phyloP scores from a whole-genome alignment of 2,797 vertebrate species.

The Coregonus sp. region DNA sequence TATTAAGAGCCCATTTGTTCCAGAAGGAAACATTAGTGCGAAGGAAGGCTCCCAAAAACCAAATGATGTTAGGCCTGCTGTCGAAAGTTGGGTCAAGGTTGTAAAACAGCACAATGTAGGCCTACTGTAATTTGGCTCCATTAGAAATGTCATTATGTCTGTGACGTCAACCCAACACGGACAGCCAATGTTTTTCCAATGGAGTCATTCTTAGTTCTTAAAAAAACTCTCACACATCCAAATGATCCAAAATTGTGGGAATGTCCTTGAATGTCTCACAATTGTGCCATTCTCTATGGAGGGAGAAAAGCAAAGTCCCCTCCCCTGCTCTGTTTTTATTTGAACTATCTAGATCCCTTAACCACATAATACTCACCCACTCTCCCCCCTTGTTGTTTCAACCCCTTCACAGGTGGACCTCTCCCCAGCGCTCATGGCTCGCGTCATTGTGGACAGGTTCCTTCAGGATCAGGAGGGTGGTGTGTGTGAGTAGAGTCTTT shows the following conservation, averaged over 20 bases:
- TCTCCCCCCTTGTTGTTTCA: not conserved
- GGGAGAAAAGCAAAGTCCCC: constrained; percentile 26
- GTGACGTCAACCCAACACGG: constrained; percentile 54
- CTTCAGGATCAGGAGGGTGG: constrained; percentile 83
- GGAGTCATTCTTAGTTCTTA: constrained; percentile 33
- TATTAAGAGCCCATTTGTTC: constrained; percentile 62
- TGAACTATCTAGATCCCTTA: constrained; percentile 36
- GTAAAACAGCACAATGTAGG: constrained; percentile 58
- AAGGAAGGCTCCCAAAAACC: constrained; percentile 58
- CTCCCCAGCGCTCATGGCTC: constrained; percentile 93
- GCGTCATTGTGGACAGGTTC: constrained; percentile 90
- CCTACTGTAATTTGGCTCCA: constrained; percentile 52
- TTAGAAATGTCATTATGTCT: constrained; percentile 59
- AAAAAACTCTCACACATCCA: constrained; percentile 22
- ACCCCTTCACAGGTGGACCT: constrained; percentile 84
- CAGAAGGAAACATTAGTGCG: constrained; percentile 59
- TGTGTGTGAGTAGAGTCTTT: constrained; percentile 81
- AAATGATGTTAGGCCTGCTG: constrained; percentile 56
- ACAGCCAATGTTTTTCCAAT: constrained; percentile 46
- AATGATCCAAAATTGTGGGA: constrained; percentile 34
- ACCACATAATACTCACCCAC: constrained; percentile 29
- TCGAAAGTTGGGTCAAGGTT: constrained; percentile 68
- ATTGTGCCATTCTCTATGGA: constrained; percentile 40
- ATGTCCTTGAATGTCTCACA: constrained; percentile 49
- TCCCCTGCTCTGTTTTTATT: constrained; percentile 23